Percentiles rank a stretch among this genome's conserved stretches.
Evolutionary conservation across 35 echinoderm and acorn worm species (phyloP).

Genomic region (Antedon bifida): DNA sequence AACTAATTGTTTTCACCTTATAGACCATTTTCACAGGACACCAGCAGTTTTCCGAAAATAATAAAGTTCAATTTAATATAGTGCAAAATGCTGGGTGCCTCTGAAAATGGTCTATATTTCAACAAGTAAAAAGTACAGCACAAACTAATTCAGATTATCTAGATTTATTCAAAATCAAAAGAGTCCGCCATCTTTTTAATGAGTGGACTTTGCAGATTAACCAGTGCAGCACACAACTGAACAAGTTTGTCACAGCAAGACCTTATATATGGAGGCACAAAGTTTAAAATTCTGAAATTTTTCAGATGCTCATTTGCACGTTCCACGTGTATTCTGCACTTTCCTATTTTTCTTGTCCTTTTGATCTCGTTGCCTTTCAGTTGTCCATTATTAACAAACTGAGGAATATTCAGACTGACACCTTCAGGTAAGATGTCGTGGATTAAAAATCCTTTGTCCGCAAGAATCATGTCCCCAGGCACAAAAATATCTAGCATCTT

Average conservation of each 20-base stretch:
- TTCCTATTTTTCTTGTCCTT: conserved; percentile 10
- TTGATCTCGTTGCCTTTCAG: conserved; percentile 4
- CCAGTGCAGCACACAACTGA: conserved; percentile 8
- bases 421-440: conserved; percentile 22
- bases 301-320: conserved; percentile 18
- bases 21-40: too few species aligned
- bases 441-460: conserved; percentile 30
- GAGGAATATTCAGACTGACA: conserved; percentile 18
- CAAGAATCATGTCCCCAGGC: conserved; percentile 20
- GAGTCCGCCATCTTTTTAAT: background rate
- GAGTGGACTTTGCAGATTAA: conserved; percentile 5
- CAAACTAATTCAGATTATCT: background rate
- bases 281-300: background rate
- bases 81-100: too few species aligned
- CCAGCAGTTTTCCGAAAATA: too few species aligned
- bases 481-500: conserved; percentile 2
- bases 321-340: conserved; percentile 20
- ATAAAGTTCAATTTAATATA: too few species aligned
- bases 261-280: background rate
- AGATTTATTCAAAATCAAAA: background rate
- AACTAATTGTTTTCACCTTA: too few species aligned
- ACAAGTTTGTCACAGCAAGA: background rate
- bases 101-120: too few species aligned
- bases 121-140: background rate
- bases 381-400: conserved; percentile 5